Evolutionary conservation across 2,797 vertebrate genomes (phyloP), one percentile per base, ranked within the genome.

Genomic region (Momotus momota): DNA sequence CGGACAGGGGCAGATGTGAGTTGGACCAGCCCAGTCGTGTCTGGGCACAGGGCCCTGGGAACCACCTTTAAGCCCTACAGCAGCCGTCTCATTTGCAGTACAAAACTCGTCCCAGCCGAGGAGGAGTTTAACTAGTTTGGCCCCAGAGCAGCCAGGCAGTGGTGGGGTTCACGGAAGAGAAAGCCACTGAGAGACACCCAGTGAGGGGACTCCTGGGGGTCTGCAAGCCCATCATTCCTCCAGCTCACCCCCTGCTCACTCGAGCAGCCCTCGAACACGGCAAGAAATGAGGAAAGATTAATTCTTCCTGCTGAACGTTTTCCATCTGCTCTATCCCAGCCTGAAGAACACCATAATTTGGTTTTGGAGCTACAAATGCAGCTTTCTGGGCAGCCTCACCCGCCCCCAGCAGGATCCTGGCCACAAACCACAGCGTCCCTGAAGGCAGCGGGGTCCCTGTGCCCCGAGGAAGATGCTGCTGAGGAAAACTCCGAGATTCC

Each of bases 371-470:
- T 40, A 45, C 11, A 27, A 45, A 67, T 8, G 19, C 54, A 78
- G 60, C 33, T 35, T 46, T 15, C 11, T n/a, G 33, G 29, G 67
- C 54, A 62, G 43, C 43, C 45, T 43, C 45, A 2, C 9, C 41
- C 10, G 27, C 41, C 33, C 71, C 9, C 14, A 2, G n/a, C 7
- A 8, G 0, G 2, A 40, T 38, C 31, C 4, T 3, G 3, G n/a
- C 40, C 38, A 14, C 6, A 27, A 35, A 29, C 12, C 3, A 1
- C 1, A 16, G 31, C 19, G n/a, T 26, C 51, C 35, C 41, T 20
- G 16, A 7, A 33, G n/a, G 19, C 62, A 40, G 51, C 0, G 12
- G 26, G 12, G 12, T 29, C 26, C 1, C 51, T 55, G 6, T 9
- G 29, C 46, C 65, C 4, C 17, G 41, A 60, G 12, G 9, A 66